Percentiles rank a stretch among this genome's conserved stretches.
phyloP scores from a whole-genome alignment of 1,140 invertebrate genomes.

The Rhyzopertha dominica region DNA sequence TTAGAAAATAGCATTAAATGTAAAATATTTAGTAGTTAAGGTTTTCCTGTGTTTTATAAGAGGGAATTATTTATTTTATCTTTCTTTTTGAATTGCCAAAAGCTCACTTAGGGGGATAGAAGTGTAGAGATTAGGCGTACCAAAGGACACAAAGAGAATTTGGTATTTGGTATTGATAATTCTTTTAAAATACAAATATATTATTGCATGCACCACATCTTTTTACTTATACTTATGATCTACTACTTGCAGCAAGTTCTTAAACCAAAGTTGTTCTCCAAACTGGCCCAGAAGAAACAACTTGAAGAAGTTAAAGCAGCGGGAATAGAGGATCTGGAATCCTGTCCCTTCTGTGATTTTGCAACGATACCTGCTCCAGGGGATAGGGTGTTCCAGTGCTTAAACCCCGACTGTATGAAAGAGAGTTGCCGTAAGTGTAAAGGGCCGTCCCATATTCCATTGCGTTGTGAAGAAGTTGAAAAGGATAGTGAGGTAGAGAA shows the following conservation, averaged over 20 bases:
- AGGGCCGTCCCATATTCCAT: slow-evolving; percentile 60
- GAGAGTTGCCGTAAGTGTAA: slow-evolving; percentile 61
- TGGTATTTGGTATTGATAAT: slow-evolving; percentile 1
- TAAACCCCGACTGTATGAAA: slow-evolving; percentile 60
- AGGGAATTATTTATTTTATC: no score
- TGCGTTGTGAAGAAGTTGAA: slow-evolving; percentile 58
- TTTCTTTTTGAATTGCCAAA: neutral
- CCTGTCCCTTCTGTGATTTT: slow-evolving; percentile 62
- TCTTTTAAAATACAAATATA: slow-evolving; percentile 15
- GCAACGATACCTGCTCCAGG: slow-evolving; percentile 52
- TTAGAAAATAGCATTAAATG: no score
- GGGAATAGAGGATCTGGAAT: slow-evolving; percentile 55
- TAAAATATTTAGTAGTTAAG: no score
- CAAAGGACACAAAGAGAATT: neutral
- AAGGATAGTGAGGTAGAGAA: slow-evolving; percentile 53
- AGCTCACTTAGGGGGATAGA: no score
- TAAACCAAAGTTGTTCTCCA: slow-evolving; percentile 51
- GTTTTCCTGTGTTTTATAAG: no score
- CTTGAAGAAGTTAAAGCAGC: slow-evolving; percentile 57
- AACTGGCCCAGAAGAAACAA: slow-evolving; percentile 51
- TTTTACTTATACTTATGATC: neutral
- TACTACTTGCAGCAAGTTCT: slow-evolving; percentile 41
- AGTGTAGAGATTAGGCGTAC: neutral
- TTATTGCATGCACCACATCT: neutral
- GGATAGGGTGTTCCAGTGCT: slow-evolving; percentile 59